Evolutionary conservation across 2,113 vertebrate species (phyloP).

Genomic region (Poecile atricapillus): DNA sequence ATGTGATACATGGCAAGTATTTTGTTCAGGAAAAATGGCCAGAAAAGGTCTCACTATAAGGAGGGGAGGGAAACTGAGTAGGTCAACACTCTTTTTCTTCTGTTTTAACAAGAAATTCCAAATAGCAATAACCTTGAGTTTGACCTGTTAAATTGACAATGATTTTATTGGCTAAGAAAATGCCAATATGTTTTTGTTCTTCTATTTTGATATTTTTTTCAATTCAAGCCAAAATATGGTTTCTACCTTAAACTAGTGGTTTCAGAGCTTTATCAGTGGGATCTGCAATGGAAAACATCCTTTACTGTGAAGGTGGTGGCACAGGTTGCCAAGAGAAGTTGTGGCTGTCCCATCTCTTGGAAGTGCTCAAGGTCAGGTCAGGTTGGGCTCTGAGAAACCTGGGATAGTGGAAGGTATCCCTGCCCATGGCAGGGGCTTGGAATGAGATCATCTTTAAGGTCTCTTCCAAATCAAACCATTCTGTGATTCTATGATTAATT

Average conservation of each 20-base stretch:
- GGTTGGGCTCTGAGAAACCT: background rate
- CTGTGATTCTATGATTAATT: background rate
- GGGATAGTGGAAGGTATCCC: background rate
- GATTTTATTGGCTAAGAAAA: background rate
- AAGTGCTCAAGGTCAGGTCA: background rate
- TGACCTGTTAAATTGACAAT: background rate
- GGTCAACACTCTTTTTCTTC: background rate
- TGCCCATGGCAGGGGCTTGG: background rate
- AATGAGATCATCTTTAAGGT: background rate
- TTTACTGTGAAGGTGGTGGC: background rate
- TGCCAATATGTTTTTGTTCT: background rate
- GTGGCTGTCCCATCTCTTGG: background rate
- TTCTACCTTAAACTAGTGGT: background rate
- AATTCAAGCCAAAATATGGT: background rate
- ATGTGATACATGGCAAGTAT: background rate
- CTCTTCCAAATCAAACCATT: background rate
- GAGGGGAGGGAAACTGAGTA: background rate
- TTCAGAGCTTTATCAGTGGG: background rate
- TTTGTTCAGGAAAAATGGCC: background rate
- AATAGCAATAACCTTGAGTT: background rate
- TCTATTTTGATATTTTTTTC: background rate
- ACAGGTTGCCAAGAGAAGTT: background rate
- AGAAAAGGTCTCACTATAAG: background rate
- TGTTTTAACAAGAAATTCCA: background rate
- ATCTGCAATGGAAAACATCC: background rate